phyloP scores from a whole-genome alignment of 2,797 vertebrate genomes.

The Enteromius argenteus region DNA sequence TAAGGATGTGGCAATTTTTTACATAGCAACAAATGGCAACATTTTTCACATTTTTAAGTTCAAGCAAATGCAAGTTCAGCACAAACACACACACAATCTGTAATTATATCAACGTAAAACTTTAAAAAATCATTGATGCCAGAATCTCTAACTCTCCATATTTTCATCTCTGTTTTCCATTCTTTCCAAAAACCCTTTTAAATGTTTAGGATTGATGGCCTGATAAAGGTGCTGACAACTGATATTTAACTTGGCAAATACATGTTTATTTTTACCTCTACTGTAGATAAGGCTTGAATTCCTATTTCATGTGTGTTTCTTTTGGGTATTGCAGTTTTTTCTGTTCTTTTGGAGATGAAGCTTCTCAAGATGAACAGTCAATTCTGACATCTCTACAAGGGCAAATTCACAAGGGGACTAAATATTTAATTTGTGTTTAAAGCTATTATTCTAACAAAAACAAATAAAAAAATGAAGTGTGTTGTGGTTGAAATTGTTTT shows the following conservation, averaged over 20 bases:
- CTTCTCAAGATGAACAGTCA: not conserved
- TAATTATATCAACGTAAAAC: slow-evolving; percentile 1
- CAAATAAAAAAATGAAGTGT: not conserved
- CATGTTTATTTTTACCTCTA: slow-evolving; percentile 48
- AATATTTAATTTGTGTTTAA: not conserved
- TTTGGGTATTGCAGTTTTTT: slow-evolving; percentile 11
- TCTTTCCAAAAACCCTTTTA: slow-evolving; percentile 5
- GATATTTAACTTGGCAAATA: slow-evolving; percentile 53
- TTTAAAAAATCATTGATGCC: not conserved
- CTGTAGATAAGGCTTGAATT: slow-evolving; percentile 44
- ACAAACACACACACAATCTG: not conserved
- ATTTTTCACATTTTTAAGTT: no score
- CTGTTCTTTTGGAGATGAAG: not conserved
- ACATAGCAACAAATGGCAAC: no score
- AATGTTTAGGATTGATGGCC: slow-evolving; percentile 23
- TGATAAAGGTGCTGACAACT: slow-evolving; percentile 45
- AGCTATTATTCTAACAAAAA: not conserved
- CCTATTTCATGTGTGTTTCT: slow-evolving; percentile 28
- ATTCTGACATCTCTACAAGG: not conserved
- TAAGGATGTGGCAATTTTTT: not conserved
- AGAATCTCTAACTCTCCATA: slow-evolving; percentile 1
- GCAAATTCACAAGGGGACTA: not conserved
- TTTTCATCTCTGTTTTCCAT: not conserved
- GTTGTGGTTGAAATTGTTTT: not conserved
- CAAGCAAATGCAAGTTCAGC: not conserved